Evolutionary conservation across 2,113 vertebrate species (phyloP).

Genomic region (Crotophaga sulcirostris): DNA sequence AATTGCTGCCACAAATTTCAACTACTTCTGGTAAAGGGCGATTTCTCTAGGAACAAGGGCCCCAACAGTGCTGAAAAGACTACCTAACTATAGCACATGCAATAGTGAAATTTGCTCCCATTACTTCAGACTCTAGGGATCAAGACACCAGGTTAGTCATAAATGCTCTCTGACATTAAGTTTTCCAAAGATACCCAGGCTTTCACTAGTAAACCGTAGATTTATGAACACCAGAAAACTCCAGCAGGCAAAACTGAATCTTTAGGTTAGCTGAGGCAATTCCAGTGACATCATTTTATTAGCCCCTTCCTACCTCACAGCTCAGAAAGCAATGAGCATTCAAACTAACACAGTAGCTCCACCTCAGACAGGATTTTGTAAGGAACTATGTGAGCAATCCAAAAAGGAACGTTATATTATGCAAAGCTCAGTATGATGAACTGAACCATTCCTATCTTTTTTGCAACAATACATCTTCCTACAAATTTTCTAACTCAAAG

Average conservation of each 20-base stretch:
- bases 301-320: neutral
- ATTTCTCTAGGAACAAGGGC: neutral
- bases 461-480: neutral
- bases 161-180: slow-evolving; percentile 24
- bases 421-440: neutral
- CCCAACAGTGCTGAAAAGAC: neutral
- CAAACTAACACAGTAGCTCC: neutral
- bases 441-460: neutral
- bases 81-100: neutral
- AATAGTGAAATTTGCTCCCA: slow-evolving; percentile 20
- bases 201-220: slow-evolving; percentile 13
- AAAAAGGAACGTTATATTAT: neutral
- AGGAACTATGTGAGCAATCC: neutral
- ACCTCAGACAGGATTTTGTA: neutral
- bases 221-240: neutral
- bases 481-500: neutral
- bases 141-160: slow-evolving; percentile 21
- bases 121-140: slow-evolving; percentile 47
- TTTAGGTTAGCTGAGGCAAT: neutral
- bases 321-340: neutral
- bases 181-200: slow-evolving; percentile 46
- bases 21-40: neutral
- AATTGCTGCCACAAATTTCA: neutral
- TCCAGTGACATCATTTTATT: slow-evolving; percentile 7
- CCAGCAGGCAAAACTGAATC: neutral